A percentile compares a stretch with the other conserved stretches of the same genome.
phyloP scores from a whole-genome alignment of 2,113 vertebrate species.

The Chionomys nivalis region DNA sequence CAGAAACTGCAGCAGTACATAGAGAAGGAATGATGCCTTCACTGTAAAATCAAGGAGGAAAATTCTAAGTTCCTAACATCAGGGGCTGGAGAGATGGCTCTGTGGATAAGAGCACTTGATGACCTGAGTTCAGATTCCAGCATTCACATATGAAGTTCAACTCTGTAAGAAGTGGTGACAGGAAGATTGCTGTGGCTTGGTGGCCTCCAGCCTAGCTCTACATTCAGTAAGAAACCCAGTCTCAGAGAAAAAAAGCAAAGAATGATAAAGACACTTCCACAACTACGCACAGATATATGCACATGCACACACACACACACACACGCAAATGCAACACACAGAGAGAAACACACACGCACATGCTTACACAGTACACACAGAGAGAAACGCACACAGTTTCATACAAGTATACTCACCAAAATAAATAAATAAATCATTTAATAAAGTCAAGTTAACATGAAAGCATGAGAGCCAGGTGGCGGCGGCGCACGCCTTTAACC shows the following conservation, averaged over 20 bases:
- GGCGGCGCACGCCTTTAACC: too few relatives aligned
- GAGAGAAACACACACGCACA: not conserved
- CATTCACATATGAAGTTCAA: not conserved
- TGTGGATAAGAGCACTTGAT: not conserved
- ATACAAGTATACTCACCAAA: not conserved
- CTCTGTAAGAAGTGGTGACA: not conserved
- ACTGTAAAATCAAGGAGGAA: not conserved
- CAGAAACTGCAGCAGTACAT: not conserved
- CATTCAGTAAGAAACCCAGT: not conserved
- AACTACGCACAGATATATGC: not conserved
- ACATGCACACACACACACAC: not conserved
- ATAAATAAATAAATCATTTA: not conserved
- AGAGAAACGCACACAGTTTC: not conserved
- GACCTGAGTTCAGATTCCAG: not conserved
- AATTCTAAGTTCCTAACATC: not conserved
- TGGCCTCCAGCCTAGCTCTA: not conserved
- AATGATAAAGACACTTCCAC: not conserved
- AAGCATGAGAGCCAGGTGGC: not conserved
- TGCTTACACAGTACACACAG: not conserved
- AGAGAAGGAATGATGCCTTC: not conserved
- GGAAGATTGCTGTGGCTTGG: not conserved
- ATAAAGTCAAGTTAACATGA: not conserved
- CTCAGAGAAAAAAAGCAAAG: not conserved
- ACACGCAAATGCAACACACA: not conserved
- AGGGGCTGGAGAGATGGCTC: not conserved